A percentile compares a stretch with the other conserved stretches of the same genome.
Evolutionary conservation across 2,113 vertebrate species (phyloP).

Genomic region (Planiliza haematocheilus): DNA sequence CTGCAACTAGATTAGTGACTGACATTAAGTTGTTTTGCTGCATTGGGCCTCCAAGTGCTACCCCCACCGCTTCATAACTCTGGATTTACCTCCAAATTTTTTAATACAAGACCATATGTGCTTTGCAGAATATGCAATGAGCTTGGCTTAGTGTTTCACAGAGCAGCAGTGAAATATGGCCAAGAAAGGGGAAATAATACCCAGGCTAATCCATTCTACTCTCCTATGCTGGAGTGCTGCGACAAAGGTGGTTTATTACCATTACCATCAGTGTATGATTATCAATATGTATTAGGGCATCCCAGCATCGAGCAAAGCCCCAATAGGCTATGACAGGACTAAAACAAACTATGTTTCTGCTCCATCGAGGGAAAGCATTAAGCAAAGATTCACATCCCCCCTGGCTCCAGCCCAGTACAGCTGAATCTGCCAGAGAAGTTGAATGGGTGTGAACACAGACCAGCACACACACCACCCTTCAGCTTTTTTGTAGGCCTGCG

Average conservation of each 20-base stretch:
- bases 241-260: conserved; percentile 78
- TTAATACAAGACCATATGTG: conserved; percentile 83
- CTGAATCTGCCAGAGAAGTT: conserved; percentile 62
- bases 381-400: conserved; percentile 55
- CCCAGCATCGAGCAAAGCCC: conserved; percentile 59
- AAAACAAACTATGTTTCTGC: conserved; percentile 70
- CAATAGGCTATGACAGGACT: conserved; percentile 60
- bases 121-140: conserved; percentile 78
- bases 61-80: conserved; percentile 73
- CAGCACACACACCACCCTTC: conserved; percentile 29
- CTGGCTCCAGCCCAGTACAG: conserved; percentile 42
- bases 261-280: conserved; percentile 72
- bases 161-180: conserved; percentile 74
- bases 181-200: conserved; percentile 71
- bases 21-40: conserved; percentile 85
- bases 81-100: conserved; percentile 79
- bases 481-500: conserved; percentile 68
- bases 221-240: conserved; percentile 48
- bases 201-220: conserved; percentile 74
- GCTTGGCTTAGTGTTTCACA: conserved; percentile 64
- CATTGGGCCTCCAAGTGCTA: conserved; percentile 75
- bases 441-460: conserved; percentile 58
- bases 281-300: conserved; percentile 71
- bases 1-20: conserved; percentile 83
- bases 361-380: conserved; percentile 63